These are phyloP conservation scores for Mimas tiliae DNA, from an alignment of 2,888 invertebrate genomes.

Conservation along the genomic window DNA sequence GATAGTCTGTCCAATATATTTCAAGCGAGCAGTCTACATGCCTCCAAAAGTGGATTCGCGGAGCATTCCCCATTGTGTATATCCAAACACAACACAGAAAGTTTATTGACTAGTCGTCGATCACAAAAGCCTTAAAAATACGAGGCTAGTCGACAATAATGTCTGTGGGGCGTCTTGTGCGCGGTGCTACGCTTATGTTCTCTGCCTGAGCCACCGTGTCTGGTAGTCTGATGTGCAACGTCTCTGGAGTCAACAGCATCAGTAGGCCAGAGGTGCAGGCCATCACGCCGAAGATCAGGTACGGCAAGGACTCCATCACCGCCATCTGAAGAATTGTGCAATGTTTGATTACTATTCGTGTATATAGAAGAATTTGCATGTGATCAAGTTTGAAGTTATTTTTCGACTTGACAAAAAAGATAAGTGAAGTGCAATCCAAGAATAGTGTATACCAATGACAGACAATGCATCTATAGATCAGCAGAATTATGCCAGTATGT, in stretches of 20 bases:
- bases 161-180: conserved; percentile 31
- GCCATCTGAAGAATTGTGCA: conserved; percentile 53
- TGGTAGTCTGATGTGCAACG: conserved; percentile 71
- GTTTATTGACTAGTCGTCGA: not conserved
- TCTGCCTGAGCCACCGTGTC: conserved; percentile 81
- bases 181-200: conserved; percentile 52
- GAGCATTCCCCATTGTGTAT: too few relatives aligned
- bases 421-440: too few relatives aligned
- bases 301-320: conserved; percentile 73
- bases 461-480: too few relatives aligned
- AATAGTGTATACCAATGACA: too few relatives aligned
- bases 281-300: conserved; percentile 81
- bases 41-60: too few relatives aligned
- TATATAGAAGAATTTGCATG: not conserved
- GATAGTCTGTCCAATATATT: too few relatives aligned
- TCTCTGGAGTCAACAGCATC: conserved; percentile 85
- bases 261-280: conserved; percentile 78
- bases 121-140: not conserved
- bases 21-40: too few relatives aligned
- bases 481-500: too few relatives aligned
- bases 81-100: too few relatives aligned
- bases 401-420: too few relatives aligned
- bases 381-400: not conserved
- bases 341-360: not conserved
- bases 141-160: conserved; percentile 35